A percentile compares a stretch with the other conserved stretches of the same genome.
phyloP scores from a whole-genome alignment of 30 jellyfish, hydroid and myxozoan genomes.

The Hydractinia echinata region DNA sequence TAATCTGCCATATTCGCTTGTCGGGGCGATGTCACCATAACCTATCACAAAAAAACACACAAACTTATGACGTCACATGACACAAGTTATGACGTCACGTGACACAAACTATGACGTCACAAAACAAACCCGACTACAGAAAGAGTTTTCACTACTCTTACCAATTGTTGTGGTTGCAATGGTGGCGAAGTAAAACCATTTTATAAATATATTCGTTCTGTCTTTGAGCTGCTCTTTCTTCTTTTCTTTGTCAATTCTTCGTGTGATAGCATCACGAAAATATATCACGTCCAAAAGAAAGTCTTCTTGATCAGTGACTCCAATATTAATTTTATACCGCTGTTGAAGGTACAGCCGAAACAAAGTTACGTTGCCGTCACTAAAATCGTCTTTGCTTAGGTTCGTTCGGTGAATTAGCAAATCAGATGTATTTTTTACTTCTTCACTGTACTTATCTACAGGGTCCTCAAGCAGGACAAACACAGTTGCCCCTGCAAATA shows the following conservation, averaged over 20 bases:
- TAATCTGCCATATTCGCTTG: constrained; percentile 6
- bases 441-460: background rate
- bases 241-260: background rate
- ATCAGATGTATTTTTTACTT: background rate
- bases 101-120: background rate
- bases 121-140: background rate
- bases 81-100: background rate
- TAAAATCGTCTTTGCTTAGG: background rate
- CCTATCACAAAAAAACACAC: background rate
- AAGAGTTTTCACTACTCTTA: background rate
- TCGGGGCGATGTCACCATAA: constrained; percentile 39
- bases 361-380: background rate
- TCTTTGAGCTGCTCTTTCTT: background rate
- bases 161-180: constrained; percentile 26
- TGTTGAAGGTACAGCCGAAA: constrained; percentile 5
- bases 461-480: constrained; percentile 5
- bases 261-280: background rate
- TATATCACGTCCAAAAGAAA: background rate
- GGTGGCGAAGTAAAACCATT: constrained; percentile 21
- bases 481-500: constrained; percentile 5
- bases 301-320: background rate
- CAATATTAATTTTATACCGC: background rate
- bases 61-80: background rate
- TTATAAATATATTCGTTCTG: background rate
- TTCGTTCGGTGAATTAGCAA: background rate